Percentiles rank a stretch among this genome's conserved stretches.
Conservation (phyloP, 2,797 vertebrate species). For the Manis pentadactyla region DNA sequence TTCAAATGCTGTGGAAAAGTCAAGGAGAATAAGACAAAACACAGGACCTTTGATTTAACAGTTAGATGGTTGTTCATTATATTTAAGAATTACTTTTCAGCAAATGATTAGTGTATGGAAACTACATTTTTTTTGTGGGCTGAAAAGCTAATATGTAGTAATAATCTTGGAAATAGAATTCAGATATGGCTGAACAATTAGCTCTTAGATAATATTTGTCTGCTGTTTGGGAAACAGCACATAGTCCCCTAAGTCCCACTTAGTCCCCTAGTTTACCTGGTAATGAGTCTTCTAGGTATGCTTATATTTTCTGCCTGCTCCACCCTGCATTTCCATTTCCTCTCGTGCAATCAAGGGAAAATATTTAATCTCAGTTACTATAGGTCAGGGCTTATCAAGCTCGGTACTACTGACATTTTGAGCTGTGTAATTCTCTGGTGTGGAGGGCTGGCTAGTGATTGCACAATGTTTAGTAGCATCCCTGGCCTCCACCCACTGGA, state of each 20-base stretch:
- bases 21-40: not conserved
- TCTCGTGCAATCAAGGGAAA: not conserved
- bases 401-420: not conserved
- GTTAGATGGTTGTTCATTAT: not conserved
- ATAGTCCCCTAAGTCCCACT: not conserved
- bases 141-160: constrained; percentile 7
- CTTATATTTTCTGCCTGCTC: constrained; percentile 22
- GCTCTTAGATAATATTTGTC: not conserved
- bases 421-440: not conserved
- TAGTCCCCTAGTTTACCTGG: not conserved
- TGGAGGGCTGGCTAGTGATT: not conserved
- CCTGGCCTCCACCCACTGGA: not conserved
- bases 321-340: constrained; percentile 21
- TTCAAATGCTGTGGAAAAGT: not conserved
- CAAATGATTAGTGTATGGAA: not conserved
- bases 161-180: not conserved
- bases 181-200: not conserved
- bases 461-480: not conserved
- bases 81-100: constrained; percentile 32
- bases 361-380: not conserved
- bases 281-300: not conserved
- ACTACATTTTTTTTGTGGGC: not conserved
- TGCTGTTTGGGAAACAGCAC: not conserved
- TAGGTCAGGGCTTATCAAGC: not conserved
- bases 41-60: not conserved